Conservation (phyloP, 1,140 invertebrate species). For the Drosophila repleta region DNA sequence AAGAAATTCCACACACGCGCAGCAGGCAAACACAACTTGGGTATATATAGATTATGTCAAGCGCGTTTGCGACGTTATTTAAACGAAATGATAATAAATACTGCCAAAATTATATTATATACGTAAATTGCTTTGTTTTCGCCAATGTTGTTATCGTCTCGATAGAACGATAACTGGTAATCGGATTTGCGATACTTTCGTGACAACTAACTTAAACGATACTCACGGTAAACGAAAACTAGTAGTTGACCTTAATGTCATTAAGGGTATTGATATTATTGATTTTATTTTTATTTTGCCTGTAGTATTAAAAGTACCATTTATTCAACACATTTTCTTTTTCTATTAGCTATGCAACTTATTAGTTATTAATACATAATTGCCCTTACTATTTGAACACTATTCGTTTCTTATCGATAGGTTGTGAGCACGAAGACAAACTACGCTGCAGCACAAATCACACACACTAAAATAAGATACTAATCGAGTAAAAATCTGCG, state of each 20-base stretch:
- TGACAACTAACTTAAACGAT: background rate
- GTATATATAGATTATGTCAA: constrained; percentile 33
- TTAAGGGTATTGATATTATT: background rate
- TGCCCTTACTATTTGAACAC: no score
- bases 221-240: background rate
- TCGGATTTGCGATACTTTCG: constrained; percentile 5
- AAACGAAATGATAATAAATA: constrained; percentile 63
- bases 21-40: constrained; percentile 58
- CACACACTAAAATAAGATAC: no score
- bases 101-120: constrained; percentile 39
- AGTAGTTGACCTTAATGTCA: background rate
- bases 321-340: no score
- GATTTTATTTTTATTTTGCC: background rate
- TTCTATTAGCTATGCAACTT: no score
- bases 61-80: constrained; percentile 36
- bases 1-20: constrained; percentile 66
- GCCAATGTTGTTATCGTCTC: constrained; percentile 17
- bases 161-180: background rate
- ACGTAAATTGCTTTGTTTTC: constrained; percentile 46
- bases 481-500: background rate
- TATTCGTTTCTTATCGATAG: background rate
- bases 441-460: background rate
- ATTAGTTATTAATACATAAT: no score
- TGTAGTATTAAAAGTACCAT: background rate
- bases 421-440: background rate